Evolutionary conservation across 2,113 vertebrate species (phyloP).

Genomic region (Notarius lentiginosus): DNA sequence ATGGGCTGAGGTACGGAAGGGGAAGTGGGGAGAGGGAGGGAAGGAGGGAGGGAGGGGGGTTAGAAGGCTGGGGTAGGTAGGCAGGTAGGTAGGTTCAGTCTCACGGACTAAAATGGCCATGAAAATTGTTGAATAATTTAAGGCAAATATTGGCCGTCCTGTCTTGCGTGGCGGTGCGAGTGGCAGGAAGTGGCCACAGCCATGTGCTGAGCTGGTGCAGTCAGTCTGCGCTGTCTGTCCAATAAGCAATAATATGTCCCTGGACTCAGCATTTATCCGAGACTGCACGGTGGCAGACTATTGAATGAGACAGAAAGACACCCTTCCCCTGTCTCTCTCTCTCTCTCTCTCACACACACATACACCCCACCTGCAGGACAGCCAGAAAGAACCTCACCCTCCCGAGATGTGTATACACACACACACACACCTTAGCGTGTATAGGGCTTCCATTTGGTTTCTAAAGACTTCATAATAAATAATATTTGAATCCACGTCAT

Average conservation of each 20-base stretch:
- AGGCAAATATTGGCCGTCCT: slow-evolving; percentile 70
- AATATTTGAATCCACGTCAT: slow-evolving; percentile 59
- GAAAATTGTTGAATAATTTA: slow-evolving; percentile 75
- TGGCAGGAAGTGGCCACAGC: slow-evolving; percentile 72
- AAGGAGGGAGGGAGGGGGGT: background rate
- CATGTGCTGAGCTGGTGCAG: slow-evolving; percentile 74
- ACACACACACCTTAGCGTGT: slow-evolving; percentile 67
- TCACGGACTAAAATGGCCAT: slow-evolving; percentile 65
- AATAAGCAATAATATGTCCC: slow-evolving; percentile 80
- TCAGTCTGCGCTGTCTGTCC: slow-evolving; percentile 73
- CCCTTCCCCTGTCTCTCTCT: slow-evolving; percentile 43
- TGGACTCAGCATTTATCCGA: slow-evolving; percentile 74
- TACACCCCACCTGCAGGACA: slow-evolving; percentile 55
- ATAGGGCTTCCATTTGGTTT: slow-evolving; percentile 25
- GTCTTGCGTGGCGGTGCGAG: slow-evolving; percentile 65
- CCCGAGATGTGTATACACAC: slow-evolving; percentile 56
- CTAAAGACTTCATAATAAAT: slow-evolving; percentile 34
- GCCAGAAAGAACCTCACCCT: slow-evolving; percentile 40
- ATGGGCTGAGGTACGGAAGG: background rate
- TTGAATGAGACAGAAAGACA: slow-evolving; percentile 70
- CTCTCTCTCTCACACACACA: background rate
- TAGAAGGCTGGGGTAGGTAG: background rate
- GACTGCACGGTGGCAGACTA: slow-evolving; percentile 77
- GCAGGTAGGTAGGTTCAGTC: slow-evolving; percentile 40
- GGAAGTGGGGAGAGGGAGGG: background rate